Percentiles rank a stretch among this genome's conserved stretches.
These are phyloP conservation scores for Pristionchus fissidentatus DNA, from an alignment of 2,888 invertebrate genomes.

Conservation along the genomic window DNA sequence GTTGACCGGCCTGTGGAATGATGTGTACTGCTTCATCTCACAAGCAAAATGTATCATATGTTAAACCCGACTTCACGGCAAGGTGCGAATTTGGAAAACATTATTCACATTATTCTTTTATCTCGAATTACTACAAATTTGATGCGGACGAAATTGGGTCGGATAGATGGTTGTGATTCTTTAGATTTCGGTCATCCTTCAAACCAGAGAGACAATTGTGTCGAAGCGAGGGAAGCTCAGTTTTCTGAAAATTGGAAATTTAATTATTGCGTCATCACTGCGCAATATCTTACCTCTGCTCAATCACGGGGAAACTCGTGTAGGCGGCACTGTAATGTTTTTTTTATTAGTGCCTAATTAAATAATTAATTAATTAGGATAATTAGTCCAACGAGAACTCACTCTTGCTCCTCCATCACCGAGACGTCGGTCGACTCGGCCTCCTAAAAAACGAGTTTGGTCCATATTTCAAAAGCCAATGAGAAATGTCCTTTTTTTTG, in stretches of 20 bases:
- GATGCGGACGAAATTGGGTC: too few relatives aligned
- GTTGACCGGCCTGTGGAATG: too few relatives aligned
- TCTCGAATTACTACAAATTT: too few relatives aligned
- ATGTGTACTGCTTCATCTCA: too few relatives aligned
- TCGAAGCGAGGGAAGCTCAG: background rate
- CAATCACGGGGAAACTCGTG: background rate
- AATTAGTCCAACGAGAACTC: background rate
- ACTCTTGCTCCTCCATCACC: background rate
- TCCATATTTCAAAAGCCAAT: too few relatives aligned
- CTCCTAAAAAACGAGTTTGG: background rate
- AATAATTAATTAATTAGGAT: background rate
- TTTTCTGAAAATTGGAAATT: background rate
- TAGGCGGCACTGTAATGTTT: background rate
- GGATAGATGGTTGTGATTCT: too few relatives aligned
- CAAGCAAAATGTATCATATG: too few relatives aligned
- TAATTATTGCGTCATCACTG: background rate
- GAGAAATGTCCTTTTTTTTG: too few relatives aligned
- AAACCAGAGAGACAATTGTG: background rate
- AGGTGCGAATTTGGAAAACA: too few relatives aligned
- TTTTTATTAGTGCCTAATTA: background rate
- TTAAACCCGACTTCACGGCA: too few relatives aligned
- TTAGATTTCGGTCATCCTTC: too few relatives aligned
- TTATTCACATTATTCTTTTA: too few relatives aligned
- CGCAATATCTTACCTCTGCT: background rate
- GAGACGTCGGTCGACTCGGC: background rate